Evolutionary conservation across 1,140 invertebrate genomes (phyloP).

Genomic region (Hyphantria cunea): DNA sequence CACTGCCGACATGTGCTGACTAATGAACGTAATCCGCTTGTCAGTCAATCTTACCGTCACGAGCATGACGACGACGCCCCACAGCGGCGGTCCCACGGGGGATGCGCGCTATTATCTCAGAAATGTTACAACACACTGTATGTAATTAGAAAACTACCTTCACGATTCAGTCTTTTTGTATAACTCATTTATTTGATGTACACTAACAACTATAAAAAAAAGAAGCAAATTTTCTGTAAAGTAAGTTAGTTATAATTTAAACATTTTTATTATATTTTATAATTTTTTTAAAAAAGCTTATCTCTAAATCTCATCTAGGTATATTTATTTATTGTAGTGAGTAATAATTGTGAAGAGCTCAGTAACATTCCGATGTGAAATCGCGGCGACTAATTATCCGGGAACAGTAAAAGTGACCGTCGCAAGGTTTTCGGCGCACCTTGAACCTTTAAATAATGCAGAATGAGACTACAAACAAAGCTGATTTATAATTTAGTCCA

Average conservation of each 20-base stretch:
- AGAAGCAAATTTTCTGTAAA: no score
- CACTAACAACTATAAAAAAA: no score
- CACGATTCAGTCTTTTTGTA: no score
- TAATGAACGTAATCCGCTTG: background rate
- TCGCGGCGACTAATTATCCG: background rate
- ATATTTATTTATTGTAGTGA: background rate
- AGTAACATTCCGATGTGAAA: no score
- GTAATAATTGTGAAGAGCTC: background rate
- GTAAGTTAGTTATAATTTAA: no score
- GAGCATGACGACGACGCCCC: background rate
- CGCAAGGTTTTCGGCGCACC: background rate
- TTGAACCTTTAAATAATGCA: conserved; percentile 29
- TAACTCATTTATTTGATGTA: no score
- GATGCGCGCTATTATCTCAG: background rate
- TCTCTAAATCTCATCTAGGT: no score
- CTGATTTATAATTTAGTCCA: conserved; percentile 35
- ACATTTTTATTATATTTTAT: no score
- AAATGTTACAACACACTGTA: background rate
- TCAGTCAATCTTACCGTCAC: background rate
- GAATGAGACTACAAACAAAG: conserved; percentile 17
- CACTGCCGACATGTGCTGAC: background rate
- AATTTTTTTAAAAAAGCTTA: no score
- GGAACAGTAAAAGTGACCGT: conserved; percentile 2
- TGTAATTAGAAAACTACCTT: no score
- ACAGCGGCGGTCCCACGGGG: background rate